Conservation (phyloP, 2,113 vertebrate species). For the Erythrocebus patas region DNA sequence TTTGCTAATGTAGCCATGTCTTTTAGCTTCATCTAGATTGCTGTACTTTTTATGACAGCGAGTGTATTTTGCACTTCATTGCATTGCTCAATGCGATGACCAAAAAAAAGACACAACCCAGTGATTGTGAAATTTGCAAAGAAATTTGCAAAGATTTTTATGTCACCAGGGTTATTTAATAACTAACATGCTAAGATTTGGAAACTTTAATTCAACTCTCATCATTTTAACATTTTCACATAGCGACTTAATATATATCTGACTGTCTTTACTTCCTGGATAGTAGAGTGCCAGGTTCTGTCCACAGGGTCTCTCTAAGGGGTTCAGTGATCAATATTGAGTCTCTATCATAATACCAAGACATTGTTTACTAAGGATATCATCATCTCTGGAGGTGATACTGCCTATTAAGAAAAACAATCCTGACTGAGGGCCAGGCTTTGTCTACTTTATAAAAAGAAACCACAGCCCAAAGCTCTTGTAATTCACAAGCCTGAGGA, state of each 20-base stretch:
- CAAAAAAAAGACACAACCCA: not conserved
- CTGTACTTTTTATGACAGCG: not conserved
- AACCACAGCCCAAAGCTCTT: not conserved
- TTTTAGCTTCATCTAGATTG: not conserved
- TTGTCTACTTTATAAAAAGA: constrained; percentile 50
- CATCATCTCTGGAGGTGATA: not conserved
- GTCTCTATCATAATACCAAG: not conserved
- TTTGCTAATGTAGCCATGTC: not conserved
- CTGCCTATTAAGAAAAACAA: not conserved
- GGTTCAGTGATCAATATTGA: not conserved
- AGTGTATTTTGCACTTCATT: not conserved
- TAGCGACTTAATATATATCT: not conserved
- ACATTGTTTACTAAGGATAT: not conserved
- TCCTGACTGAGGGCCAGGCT: not conserved
- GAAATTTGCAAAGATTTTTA: constrained; percentile 19
- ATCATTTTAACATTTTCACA: not conserved
- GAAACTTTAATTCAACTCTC: not conserved
- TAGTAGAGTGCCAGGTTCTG: not conserved
- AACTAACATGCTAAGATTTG: not conserved
- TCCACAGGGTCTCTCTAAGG: not conserved
- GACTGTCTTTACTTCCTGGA: not conserved
- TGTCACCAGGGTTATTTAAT: not conserved
- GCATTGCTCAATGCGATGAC: not conserved
- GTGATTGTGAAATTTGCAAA: constrained; percentile 6
- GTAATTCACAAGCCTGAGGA: not conserved